These are phyloP conservation scores for Carapus acus DNA, from an alignment of 2,797 vertebrate genomes.

Conservation along the genomic window DNA sequence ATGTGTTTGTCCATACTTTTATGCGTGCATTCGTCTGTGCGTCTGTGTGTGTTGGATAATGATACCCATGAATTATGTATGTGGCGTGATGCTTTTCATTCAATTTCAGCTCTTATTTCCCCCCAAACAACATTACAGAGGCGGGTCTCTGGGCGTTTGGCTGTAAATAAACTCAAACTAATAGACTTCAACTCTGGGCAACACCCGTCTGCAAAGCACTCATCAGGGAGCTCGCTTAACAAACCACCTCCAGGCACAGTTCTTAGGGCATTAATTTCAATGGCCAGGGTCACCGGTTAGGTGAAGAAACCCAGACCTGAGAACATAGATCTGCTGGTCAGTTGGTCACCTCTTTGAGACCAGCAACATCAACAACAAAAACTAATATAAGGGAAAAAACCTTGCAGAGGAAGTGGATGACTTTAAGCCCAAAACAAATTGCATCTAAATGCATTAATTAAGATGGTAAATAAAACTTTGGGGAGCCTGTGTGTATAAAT, in stretches of 20 bases:
- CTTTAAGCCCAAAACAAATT: constrained; percentile 24
- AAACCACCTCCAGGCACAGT: constrained; percentile 56
- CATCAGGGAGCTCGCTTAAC: constrained; percentile 57
- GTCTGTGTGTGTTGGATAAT: constrained; percentile 66
- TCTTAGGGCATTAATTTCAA: constrained; percentile 47
- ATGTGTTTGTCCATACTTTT: constrained; percentile 44
- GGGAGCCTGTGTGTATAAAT: constrained; percentile 14
- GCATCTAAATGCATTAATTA: constrained; percentile 47
- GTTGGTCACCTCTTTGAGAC: constrained; percentile 4
- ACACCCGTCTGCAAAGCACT: constrained; percentile 61
- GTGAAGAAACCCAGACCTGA: constrained; percentile 48
- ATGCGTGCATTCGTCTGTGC: constrained; percentile 49
- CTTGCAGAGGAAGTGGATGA: constrained; percentile 6
- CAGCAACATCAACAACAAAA: no score
- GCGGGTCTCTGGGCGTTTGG: constrained; percentile 67
- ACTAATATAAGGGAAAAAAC: no score
- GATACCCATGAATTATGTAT: constrained; percentile 72
- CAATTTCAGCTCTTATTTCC: constrained; percentile 65
- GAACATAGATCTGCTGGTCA: constrained; percentile 28
- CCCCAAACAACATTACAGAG: constrained; percentile 68
- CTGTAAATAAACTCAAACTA: constrained; percentile 73
- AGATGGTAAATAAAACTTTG: constrained; percentile 31
- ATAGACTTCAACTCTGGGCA: constrained; percentile 71
- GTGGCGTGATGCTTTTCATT: constrained; percentile 67
- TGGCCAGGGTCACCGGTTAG: constrained; percentile 24